phyloP scores from a whole-genome alignment of 2,797 vertebrate genomes.

The Rachycentron canadum region DNA sequence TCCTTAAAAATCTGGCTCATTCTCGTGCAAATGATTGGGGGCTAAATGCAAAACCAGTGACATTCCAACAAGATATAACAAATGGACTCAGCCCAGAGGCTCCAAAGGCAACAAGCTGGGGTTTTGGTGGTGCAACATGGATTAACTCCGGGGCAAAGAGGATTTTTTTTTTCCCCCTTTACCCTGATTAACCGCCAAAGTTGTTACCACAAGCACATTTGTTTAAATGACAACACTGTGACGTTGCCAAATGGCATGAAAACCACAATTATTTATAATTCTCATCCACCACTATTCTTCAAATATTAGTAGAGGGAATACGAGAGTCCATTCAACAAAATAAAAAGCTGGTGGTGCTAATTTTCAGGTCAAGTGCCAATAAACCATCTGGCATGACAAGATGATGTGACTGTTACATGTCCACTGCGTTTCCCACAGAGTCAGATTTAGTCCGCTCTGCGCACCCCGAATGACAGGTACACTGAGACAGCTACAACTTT shows the following conservation, averaged over 20 bases:
- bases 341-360: not conserved
- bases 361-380: not conserved
- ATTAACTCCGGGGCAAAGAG: slow-evolving; percentile 60
- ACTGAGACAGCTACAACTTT: too few species aligned
- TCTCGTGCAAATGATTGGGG: slow-evolving; percentile 76
- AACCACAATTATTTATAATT: not conserved
- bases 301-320: not conserved
- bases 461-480: too few species aligned
- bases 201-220: slow-evolving; percentile 11
- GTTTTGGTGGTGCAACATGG: slow-evolving; percentile 52
- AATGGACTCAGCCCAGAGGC: slow-evolving; percentile 38
- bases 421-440: too few species aligned
- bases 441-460: too few species aligned
- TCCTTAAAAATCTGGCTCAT: slow-evolving; percentile 45
- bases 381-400: not conserved
- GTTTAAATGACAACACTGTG: not conserved
- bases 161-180: slow-evolving; percentile 21
- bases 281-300: not conserved
- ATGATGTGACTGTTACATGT: not conserved
- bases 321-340: not conserved
- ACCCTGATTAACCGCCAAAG: slow-evolving; percentile 42
- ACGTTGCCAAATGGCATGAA: not conserved
- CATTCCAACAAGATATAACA: slow-evolving; percentile 71
- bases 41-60: slow-evolving; percentile 62
- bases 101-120: slow-evolving; percentile 51